A percentile compares a stretch with the other conserved stretches of the same genome.
Conservation (phyloP, 1,140 invertebrate species). For the Chironomus tepperi region DNA sequence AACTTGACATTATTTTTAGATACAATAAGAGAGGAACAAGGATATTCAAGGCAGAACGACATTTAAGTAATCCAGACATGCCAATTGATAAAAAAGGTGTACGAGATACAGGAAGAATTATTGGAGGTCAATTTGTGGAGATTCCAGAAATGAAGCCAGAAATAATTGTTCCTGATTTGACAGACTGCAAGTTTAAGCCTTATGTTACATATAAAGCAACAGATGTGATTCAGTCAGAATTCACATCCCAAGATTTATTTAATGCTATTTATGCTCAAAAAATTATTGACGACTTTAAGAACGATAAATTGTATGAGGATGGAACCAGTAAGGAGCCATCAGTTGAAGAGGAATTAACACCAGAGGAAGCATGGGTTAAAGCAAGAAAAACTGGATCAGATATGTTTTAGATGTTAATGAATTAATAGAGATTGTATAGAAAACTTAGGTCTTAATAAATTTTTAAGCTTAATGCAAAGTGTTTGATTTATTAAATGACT, state of each 20-base stretch:
- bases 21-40: conserved; percentile 62
- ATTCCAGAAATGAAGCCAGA: conserved; percentile 89
- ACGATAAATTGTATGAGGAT: conserved; percentile 57
- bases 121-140: conserved; percentile 48
- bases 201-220: conserved; percentile 81
- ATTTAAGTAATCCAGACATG: conserved; percentile 46
- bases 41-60: conserved; percentile 49
- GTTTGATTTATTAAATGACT: too few species aligned
- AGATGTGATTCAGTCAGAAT: conserved; percentile 66
- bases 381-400: conserved; percentile 69
- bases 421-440: neutral
- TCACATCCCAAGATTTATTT: conserved; percentile 78
- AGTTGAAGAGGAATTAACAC: conserved; percentile 56
- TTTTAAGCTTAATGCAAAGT: too few species aligned
- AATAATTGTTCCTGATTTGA: conserved; percentile 83
- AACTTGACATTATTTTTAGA: neutral
- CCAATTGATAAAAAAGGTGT: conserved; percentile 58
- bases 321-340: conserved; percentile 62
- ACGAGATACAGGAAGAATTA: conserved; percentile 46
- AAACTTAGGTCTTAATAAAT: too few species aligned
- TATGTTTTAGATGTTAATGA: conserved; percentile 51
- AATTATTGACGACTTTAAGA: conserved; percentile 67
- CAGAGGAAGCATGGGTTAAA: conserved; percentile 57
- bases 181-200: conserved; percentile 72
- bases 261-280: conserved; percentile 72